Evolutionary conservation across 2,797 vertebrate species (phyloP), one percentile per base, ranked within the genome.

Genomic region (Clarias pachynema): DNA sequence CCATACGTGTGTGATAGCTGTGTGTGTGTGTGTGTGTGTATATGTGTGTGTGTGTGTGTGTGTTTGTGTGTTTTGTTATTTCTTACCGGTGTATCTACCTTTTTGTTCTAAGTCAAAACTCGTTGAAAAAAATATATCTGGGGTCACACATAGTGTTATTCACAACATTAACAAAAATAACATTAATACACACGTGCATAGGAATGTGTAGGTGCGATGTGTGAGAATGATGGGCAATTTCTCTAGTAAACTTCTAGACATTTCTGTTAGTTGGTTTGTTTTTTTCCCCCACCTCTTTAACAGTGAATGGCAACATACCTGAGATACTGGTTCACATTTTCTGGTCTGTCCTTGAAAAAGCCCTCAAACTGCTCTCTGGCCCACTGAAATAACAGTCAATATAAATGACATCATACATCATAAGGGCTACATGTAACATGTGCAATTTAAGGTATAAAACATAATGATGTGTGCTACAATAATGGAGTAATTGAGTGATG

Each of bases 281-380:
- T 78, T 56, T 34, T 26, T 4, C 1, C 66, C 44, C 66, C 44
- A 29, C 2, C 15, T 49, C 10, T 78, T 40, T 62, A 73, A 56
- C 14, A 57, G n/a, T 72, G 75, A 56, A 57, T 40, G 8, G 4
- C 69, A 24, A 68, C 79, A 91, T 94, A 98, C 97, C 91, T 86
- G 82, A 94, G 90, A 89, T 94, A 96, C 29, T 68, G 88, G 89
- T 96, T 97, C 84, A 97, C 88, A 20, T 93, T 94, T 89, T 97
- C 95, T 0, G 96, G 95, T 0, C 90, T 91, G 74, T 93, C 92
- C 89, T 93, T 95, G 89, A 98, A 99, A 81, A 97, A 93, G n/a
- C 94, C 95, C 84, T 97, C 97, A 91, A 99, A 98, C 89, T 97
- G 95, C 90, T 97, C 93, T 86, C 93, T 93, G 88, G 97, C 97